Conservation (phyloP, 1,140 invertebrate genomes). For the Aplysia californica region DNA sequence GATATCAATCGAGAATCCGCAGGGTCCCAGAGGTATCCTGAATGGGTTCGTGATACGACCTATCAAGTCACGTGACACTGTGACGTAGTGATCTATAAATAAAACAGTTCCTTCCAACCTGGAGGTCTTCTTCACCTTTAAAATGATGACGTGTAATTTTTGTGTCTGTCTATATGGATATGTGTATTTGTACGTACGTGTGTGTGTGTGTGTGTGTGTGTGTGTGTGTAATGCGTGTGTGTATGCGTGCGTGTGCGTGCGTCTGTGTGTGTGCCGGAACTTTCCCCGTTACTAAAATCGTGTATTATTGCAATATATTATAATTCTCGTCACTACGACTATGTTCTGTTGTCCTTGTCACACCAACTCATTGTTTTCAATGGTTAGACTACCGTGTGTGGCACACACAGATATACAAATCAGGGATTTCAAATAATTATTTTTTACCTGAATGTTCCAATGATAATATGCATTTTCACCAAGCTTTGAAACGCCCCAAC, state of each 20-base stretch:
- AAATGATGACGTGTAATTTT: too few species aligned
- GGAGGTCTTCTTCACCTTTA: too few species aligned
- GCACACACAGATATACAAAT: neutral
- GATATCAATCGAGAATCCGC: too few species aligned
- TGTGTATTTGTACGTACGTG: neutral
- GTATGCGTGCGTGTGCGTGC: neutral
- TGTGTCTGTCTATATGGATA: neutral
- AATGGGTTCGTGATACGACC: too few species aligned
- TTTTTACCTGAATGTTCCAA: constrained; percentile 8
- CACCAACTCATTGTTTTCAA: neutral
- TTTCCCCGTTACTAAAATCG: too few species aligned
- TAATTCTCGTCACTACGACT: neutral
- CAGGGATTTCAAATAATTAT: constrained; percentile 19
- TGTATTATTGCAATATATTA: neutral
- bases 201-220: neutral
- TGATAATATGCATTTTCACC: constrained; percentile 12
- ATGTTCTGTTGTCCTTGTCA: neutral
- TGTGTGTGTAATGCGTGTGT: neutral
- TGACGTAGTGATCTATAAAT: too few species aligned
- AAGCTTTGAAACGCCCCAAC: constrained; percentile 4
- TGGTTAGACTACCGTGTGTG: neutral
- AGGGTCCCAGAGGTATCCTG: too few species aligned
- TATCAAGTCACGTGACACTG: too few species aligned
- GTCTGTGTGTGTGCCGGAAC: too few species aligned
- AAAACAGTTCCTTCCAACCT: too few species aligned